Percentiles rank a stretch among this genome's conserved stretches.
These are phyloP conservation scores for Crambe crambe DNA, from an alignment of 37 sponge, comb jelly and placozoan genomes.

Conservation along the genomic window DNA sequence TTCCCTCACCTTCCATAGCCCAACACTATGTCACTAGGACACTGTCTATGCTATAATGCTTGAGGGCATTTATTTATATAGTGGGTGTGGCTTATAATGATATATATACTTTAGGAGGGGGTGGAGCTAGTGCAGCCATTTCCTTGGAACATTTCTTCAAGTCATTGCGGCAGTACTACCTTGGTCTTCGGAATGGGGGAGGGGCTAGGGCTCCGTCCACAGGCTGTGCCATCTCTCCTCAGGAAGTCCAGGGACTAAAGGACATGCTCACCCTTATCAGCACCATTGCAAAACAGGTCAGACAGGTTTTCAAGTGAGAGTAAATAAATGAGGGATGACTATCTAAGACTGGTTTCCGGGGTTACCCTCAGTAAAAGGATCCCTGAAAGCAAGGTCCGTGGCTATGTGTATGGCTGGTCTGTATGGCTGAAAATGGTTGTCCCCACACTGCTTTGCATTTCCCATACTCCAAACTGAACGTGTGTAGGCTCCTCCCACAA, in stretches of 20 bases:
- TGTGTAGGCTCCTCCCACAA: too few relatives aligned
- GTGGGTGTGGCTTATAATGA: neutral
- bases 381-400: too few relatives aligned
- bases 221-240: slow-evolving; percentile 76
- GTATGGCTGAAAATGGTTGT: too few relatives aligned
- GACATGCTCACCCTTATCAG: slow-evolving; percentile 74
- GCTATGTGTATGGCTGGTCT: too few relatives aligned
- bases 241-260: slow-evolving; percentile 84
- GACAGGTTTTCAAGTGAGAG: too few relatives aligned
- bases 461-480: too few relatives aligned
- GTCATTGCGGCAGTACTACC: slow-evolving; percentile 88
- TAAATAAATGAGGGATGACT: too few relatives aligned
- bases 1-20: slow-evolving; percentile 73
- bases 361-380: too few relatives aligned
- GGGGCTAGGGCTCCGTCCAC: slow-evolving; percentile 23
- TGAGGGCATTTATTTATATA: neutral
- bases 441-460: too few relatives aligned
- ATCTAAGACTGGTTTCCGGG: too few relatives aligned
- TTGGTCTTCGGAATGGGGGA: slow-evolving; percentile 52
- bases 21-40: slow-evolving; percentile 45
- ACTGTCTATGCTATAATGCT: too few relatives aligned
- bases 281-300: slow-evolving; percentile 52
- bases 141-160: slow-evolving; percentile 95
- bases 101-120: slow-evolving; percentile 38
- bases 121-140: slow-evolving; percentile 77